Percentiles rank a stretch among this genome's conserved stretches.
Evolutionary conservation across 2,888 invertebrate genomes (phyloP).

Genomic region (Flexamia atlantica): DNA sequence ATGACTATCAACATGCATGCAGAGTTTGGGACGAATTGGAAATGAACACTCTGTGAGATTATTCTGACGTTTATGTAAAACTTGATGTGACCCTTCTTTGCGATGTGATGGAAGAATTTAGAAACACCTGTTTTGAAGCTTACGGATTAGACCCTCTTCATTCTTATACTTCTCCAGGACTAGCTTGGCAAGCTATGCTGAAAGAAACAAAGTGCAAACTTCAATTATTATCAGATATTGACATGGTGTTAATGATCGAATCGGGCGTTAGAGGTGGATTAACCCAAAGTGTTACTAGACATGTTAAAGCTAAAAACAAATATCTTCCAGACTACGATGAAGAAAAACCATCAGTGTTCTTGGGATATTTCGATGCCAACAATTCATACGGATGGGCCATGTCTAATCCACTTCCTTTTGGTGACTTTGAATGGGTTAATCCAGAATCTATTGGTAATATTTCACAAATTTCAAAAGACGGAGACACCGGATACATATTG

Average conservation of each 20-base stretch:
- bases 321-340: conserved; percentile 60
- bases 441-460: conserved; percentile 44
- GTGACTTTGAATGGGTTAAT: conserved; percentile 61
- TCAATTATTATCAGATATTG: conserved; percentile 64
- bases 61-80: conserved; percentile 67
- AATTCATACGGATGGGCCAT: conserved; percentile 63
- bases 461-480: conserved; percentile 27
- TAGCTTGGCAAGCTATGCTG: conserved; percentile 61
- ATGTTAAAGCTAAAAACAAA: conserved; percentile 61
- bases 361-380: conserved; percentile 61
- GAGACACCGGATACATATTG: conserved; percentile 60
- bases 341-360: conserved; percentile 15
- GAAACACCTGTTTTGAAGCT: conserved; percentile 45
- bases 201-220: conserved; percentile 62
- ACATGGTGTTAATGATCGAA: conserved; percentile 65
- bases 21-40: conserved; percentile 72
- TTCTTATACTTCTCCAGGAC: conserved; percentile 61
- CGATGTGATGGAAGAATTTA: conserved; percentile 66
- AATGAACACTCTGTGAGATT: conserved; percentile 71
- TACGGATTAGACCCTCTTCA: conserved; percentile 62
- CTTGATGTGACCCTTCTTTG: conserved; percentile 57
- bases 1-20: conserved; percentile 72
- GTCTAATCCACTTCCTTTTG: conserved; percentile 32
- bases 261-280: conserved; percentile 64
- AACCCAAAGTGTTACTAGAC: conserved; percentile 48